These are phyloP conservation scores for Plotosus lineatus DNA, from an alignment of 2,113 vertebrate genomes.

Conservation along the genomic window DNA sequence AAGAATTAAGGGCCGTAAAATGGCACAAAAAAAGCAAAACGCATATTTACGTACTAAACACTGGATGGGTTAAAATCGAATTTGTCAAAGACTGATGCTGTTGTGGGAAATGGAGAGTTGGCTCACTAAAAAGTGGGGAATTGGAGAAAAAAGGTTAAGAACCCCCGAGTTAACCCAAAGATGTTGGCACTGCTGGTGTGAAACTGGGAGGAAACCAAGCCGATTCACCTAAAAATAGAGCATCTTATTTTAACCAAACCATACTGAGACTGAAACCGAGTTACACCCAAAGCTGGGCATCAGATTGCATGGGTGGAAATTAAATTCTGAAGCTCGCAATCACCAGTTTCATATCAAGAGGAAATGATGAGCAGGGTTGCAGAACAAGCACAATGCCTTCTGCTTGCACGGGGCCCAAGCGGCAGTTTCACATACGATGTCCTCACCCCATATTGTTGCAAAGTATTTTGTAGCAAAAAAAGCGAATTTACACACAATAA, in stretches of 20 bases:
- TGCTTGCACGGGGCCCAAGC: background rate
- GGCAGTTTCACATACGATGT: background rate
- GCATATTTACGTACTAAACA: too few species aligned
- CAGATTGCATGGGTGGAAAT: background rate
- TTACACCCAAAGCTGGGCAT: background rate
- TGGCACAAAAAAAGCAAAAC: too few species aligned
- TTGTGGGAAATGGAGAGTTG: too few species aligned
- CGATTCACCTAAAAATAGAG: background rate
- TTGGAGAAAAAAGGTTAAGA: rapidly evolving
- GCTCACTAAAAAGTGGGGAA: background rate
- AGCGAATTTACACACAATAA: background rate
- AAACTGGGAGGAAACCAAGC: background rate
- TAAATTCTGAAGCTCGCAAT: too few species aligned
- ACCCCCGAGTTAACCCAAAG: background rate
- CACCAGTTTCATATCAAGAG: background rate
- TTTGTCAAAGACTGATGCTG: too few species aligned
- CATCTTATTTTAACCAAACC: background rate
- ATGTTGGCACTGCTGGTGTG: background rate
- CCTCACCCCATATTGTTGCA: background rate
- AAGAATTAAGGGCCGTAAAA: too few species aligned
- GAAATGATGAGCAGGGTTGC: background rate
- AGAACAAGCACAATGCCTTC: background rate
- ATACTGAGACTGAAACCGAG: background rate
- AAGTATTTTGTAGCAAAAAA: background rate
- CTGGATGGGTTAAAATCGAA: too few species aligned